Conservation (phyloP, 2,113 vertebrate species). For the Podarcis muralis region DNA sequence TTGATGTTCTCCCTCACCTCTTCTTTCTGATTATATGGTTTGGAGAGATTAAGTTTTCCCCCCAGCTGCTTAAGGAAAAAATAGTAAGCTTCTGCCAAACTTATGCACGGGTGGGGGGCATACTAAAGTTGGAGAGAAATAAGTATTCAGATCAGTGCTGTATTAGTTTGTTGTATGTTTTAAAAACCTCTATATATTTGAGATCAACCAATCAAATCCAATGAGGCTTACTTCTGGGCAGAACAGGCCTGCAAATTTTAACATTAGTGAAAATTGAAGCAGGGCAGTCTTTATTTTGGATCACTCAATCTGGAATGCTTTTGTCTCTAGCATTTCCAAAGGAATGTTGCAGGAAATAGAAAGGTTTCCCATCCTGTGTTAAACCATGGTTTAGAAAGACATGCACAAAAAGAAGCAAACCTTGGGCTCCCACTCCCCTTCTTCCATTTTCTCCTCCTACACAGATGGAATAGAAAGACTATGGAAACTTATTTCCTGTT, state of each 20-base stretch:
- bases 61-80: not conserved
- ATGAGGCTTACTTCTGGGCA: not conserved
- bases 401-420: not conserved
- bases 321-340: not conserved
- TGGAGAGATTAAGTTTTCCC: not conserved
- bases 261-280: not conserved
- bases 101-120: not conserved
- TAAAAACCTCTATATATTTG: not conserved
- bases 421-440: not conserved
- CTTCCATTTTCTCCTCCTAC: not conserved
- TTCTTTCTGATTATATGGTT: not conserved
- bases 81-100: not conserved
- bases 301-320: not conserved
- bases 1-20: no score
- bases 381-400: not conserved
- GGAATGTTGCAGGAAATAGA: not conserved
- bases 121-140: not conserved
- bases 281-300: not conserved
- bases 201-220: not conserved
- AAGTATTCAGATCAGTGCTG: not conserved
- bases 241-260: not conserved
- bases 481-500: not conserved
- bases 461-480: not conserved
- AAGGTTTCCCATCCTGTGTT: not conserved
- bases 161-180: not conserved